These are phyloP conservation scores for Pseudococcus viburni DNA, from an alignment of 2,888 invertebrate species.

Conservation along the genomic window DNA sequence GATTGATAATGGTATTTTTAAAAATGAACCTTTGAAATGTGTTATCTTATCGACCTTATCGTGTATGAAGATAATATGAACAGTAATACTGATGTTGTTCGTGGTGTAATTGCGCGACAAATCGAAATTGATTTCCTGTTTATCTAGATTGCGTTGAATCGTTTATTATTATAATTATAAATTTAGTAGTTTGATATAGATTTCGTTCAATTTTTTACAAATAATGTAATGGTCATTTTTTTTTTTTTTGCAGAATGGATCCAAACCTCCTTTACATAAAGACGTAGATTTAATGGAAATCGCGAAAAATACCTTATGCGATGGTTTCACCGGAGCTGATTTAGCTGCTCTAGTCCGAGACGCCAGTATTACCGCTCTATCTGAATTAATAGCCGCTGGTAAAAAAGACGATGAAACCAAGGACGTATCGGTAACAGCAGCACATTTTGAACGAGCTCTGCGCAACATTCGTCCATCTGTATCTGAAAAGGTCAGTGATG, in stretches of 20 bases:
- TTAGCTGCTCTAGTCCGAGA: conserved; percentile 90
- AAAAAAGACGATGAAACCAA: conserved; percentile 47
- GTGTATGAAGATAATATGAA: too few relatives aligned
- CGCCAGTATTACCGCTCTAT: conserved; percentile 85
- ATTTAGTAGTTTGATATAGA: too few relatives aligned
- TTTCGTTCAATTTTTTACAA: background rate
- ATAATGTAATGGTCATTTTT: background rate
- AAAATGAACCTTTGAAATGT: too few relatives aligned
- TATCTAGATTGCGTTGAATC: too few relatives aligned
- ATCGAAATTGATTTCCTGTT: too few relatives aligned
- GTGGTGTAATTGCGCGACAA: too few relatives aligned
- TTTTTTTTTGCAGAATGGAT: conserved; percentile 32
- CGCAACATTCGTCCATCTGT: conserved; percentile 90
- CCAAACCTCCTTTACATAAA: conserved; percentile 79
- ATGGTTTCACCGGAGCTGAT: conserved; percentile 95
- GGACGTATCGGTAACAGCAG: conserved; percentile 73
- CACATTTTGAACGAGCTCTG: conserved; percentile 85
- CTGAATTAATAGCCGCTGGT: conserved; percentile 78
- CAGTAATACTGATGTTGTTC: too few relatives aligned
- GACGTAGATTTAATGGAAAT: conserved; percentile 84
- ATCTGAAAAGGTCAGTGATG: conserved; percentile 71
- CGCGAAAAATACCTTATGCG: conserved; percentile 78
- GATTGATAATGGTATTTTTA: too few relatives aligned
- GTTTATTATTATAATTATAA: too few relatives aligned
- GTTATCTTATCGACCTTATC: too few relatives aligned